Base-by-base conservation (phyloP, 2,888 invertebrate genomes). In the Mongoloraphidia duomilia region DNA sequence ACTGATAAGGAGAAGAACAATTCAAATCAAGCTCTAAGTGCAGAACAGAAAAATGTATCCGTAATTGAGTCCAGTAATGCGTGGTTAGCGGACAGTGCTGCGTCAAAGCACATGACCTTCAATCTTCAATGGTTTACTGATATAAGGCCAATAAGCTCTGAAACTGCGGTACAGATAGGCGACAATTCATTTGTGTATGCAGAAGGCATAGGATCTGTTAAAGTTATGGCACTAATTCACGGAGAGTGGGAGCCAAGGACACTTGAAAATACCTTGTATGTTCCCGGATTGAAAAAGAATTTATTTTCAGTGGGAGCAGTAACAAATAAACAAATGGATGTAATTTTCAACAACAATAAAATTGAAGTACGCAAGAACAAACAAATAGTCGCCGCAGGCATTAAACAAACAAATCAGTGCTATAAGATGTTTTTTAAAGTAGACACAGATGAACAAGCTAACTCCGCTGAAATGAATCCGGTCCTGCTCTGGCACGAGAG, bases 401-500 rank as follows among this genome's bases (percentile, higher is more conserved):
- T 37, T 10, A 44, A 34, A 35, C 34, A 36, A 37, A 8, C 44
- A 4, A 44, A 44, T 35, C 44, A 44, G 10, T 44, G 44, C 34
- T 35, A 44, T 44, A 35, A 44, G 34, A 44, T 44, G 36, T 12
- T 8, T 34, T 44, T 44, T 12, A 10, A 44, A 37, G 11, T 12
- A 44, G 36, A 11, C 44, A 11, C 10, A 44, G 44, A 13, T 8
- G 44, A 44, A 12, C 44, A 44, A 44, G 44, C 44, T 14, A 44
- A 44, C 36, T 14, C 36, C 35, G 34, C 44, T 9, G 34, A 35
- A 14, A 36, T 37, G 8, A 44, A 37, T 44, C 13, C 37, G 39
- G 37, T 17, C 14, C 36, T 37, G 34, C 33, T 50, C 38, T 55
- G 53, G 53, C 54, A 56, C 45, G 54, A 56, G 41, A 47, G 55